Percentiles rank a stretch among this genome's conserved stretches.
These are phyloP conservation scores for Gouania willdenowi DNA, from an alignment of 2,797 vertebrate species.

Conservation along the genomic window DNA sequence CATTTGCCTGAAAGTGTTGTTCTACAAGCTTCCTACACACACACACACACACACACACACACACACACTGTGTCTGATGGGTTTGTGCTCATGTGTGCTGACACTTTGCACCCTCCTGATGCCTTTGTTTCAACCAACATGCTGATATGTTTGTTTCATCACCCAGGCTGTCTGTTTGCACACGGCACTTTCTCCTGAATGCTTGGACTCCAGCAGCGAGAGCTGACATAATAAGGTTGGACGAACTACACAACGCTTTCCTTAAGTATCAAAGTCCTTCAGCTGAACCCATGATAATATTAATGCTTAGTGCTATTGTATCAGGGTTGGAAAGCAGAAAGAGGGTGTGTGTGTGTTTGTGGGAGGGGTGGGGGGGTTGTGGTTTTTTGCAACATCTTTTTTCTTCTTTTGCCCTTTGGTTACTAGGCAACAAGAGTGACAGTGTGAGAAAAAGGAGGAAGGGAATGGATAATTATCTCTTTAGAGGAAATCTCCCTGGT, in stretches of 20 bases:
- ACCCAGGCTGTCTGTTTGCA: slow-evolving; percentile 2
- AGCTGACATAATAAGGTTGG: slow-evolving; percentile 5
- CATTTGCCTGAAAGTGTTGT: no score
- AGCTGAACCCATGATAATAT: no score
- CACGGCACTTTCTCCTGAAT: neutral
- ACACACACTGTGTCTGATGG: no score
- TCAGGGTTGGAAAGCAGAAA: no score
- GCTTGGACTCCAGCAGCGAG: neutral
- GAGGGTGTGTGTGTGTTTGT: no score
- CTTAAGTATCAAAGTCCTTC: no score
- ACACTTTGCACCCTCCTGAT: slow-evolving; percentile 9
- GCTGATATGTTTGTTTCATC: slow-evolving; percentile 19
- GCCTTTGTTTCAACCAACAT: slow-evolving; percentile 1
- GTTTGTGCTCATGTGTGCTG: neutral
- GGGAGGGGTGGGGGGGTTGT: no score
- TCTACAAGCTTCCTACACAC: no score
- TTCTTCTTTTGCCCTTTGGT: slow-evolving; percentile 20
- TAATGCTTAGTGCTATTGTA: no score
- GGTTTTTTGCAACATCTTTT: no score
- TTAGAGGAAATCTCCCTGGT: slow-evolving; percentile 36
- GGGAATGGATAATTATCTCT: slow-evolving; percentile 45
- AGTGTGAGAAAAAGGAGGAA: slow-evolving; percentile 22
- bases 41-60: no score
- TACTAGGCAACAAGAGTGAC: slow-evolving; percentile 45
- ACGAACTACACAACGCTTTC: no score